Evolutionary conservation across 2,797 vertebrate genomes (phyloP), one percentile per base, ranked within the genome.

Genomic region (Epinephelus coioides): DNA sequence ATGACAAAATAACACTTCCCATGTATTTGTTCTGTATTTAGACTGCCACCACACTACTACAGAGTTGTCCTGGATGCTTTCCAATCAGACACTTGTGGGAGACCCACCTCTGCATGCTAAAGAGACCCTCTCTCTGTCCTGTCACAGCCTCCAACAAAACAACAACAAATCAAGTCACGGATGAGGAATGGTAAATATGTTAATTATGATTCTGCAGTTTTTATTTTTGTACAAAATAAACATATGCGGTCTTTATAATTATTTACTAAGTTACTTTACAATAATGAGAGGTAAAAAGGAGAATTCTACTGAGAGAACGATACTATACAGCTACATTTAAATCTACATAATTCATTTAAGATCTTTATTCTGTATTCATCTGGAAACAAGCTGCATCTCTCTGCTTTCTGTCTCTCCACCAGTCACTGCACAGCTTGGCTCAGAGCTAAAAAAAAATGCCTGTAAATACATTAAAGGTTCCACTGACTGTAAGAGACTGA

Each of bases 191-290:
- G 87, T 91, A 87, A 93, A 91, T 86, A 88, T 61, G 87, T 90
- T 93, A 93, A 89, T 87, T 18, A 69, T 76, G 82, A 90, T 81
- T 90, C 76, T 85, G 75, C 78, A 79, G 78, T 82, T 85, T 87
- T 25, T 60, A 34, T 43, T 71, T 92, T 91, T 93, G 88, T 94
- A 94, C 90, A 94, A 95, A 95, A 94, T 94, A 94, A 93, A 94
- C 86, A 88, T 84, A 69, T 84, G 76, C 66, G 78, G 55, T 88
- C 72, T 89, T 88, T 90, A 86, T 82, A 84, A 90, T 87, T 87
- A 94, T 92, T 92, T 93, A 91, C 90, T 92, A 91, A 81, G 88
- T 91, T 93, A 93, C 87, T 93, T 93, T 92, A 92, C 88, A 92
- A 89, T 82, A 91, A 91, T 66, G 47, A 93, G 85, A 91, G 84